Percentiles rank a stretch among this genome's conserved stretches.
phyloP scores from a whole-genome alignment of 2,888 invertebrate species.

The Volucella inanis region DNA sequence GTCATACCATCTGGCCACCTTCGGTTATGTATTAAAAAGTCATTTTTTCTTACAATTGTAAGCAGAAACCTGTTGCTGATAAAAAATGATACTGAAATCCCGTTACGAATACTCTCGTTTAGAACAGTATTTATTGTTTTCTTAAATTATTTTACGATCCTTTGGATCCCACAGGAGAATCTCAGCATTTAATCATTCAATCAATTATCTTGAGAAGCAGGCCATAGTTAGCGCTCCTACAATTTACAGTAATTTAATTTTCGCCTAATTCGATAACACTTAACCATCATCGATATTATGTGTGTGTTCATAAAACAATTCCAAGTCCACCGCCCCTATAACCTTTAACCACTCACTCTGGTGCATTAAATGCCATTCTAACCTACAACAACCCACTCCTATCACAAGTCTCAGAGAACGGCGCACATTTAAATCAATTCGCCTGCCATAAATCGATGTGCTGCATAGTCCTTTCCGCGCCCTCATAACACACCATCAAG shows the following conservation, averaged over 20 bases:
- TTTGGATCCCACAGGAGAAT: too few relatives aligned
- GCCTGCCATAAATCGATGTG: slow-evolving; percentile 59
- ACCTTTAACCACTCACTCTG: not conserved
- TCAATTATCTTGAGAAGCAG: slow-evolving; percentile 20
- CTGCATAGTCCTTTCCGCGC: slow-evolving; percentile 17
- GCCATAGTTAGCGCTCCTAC: slow-evolving; percentile 3
- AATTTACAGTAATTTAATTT: slow-evolving; percentile 45
- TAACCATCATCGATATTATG: slow-evolving; percentile 30
- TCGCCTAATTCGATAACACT: slow-evolving; percentile 40
- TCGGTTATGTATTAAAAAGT: too few relatives aligned
- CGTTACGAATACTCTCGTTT: too few relatives aligned
- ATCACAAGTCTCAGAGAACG: not conserved
- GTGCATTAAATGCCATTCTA: not conserved
- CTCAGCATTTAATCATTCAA: slow-evolving; percentile 33
- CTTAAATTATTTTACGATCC: too few relatives aligned
- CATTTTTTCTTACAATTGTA: too few relatives aligned
- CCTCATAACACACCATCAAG: not conserved
- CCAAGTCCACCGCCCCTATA: not conserved
- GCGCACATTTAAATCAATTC: slow-evolving; percentile 66
- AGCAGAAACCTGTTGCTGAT: too few relatives aligned
- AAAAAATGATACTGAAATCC: too few relatives aligned
- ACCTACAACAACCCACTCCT: not conserved
- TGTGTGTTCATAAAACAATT: not conserved
- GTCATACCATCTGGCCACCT: too few relatives aligned
- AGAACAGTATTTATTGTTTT: too few relatives aligned